A percentile compares a stretch with the other conserved stretches of the same genome.
phyloP scores from a whole-genome alignment of 2,888 invertebrate genomes.

The Anoplius nigerrimus region DNA sequence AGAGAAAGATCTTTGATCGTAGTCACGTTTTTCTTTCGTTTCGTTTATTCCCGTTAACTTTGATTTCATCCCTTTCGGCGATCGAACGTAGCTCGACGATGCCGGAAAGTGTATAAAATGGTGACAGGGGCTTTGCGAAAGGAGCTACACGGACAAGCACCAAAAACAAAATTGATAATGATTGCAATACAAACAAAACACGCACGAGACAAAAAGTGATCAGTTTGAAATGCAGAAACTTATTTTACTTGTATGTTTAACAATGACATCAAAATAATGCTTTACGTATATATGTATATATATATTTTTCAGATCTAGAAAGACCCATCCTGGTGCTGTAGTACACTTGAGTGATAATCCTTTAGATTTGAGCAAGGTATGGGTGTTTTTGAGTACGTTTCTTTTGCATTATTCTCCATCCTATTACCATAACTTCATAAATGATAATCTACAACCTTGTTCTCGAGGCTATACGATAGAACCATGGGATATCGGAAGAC shows the following conservation, averaged over 20 bases:
- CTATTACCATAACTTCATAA: slow-evolving; percentile 51
- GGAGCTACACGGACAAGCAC: not conserved
- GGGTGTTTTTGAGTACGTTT: slow-evolving; percentile 61
- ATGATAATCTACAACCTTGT: slow-evolving; percentile 38
- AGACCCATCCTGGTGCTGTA: slow-evolving; percentile 97
- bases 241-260: slow-evolving; percentile 13
- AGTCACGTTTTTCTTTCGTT: not conserved
- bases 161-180: not conserved
- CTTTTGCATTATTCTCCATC: slow-evolving; percentile 60
- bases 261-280: slow-evolving; percentile 31
- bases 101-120: slow-evolving; percentile 1
- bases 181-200: no score
- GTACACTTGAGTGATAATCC: slow-evolving; percentile 98
- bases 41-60: no score
- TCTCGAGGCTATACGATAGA: slow-evolving; percentile 25
- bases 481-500: slow-evolving; percentile 17
- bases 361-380: slow-evolving; percentile 95
- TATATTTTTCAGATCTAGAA: slow-evolving; percentile 86
- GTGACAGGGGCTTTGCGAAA: not conserved
- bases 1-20: not conserved
- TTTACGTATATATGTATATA: slow-evolving; percentile 52
- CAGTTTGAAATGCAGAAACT: not conserved
- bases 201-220: no score
- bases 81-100: not conserved
- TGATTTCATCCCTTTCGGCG: no score